Percentiles rank a stretch among this genome's conserved stretches.
Conservation (phyloP, 1,140 invertebrate species). For the Atta colombica region DNA sequence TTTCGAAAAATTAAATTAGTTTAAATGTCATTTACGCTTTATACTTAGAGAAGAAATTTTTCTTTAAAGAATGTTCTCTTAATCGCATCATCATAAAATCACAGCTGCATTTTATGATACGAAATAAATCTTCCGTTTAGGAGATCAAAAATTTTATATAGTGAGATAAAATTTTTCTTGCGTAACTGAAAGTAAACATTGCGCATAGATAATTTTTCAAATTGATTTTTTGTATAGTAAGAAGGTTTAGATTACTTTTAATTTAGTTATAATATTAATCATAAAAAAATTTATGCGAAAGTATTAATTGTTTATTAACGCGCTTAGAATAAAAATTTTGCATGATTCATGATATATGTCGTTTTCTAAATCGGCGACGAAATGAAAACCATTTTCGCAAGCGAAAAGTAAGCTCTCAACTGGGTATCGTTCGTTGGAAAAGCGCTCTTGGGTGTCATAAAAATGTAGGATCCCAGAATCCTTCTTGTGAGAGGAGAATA, state of each 20-base stretch:
- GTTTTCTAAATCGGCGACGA: constrained; percentile 12
- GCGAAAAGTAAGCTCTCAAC: constrained; percentile 53
- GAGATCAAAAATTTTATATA: constrained; percentile 15
- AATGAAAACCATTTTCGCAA: constrained; percentile 55
- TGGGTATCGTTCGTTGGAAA: constrained; percentile 61
- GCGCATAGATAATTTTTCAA: constrained; percentile 6
- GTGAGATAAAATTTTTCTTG: neutral
- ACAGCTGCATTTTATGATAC: neutral
- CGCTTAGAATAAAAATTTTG: constrained; percentile 11
- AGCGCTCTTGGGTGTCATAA: constrained; percentile 61
- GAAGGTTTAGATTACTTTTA: neutral
- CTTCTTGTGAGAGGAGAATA: constrained; percentile 48
- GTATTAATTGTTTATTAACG: constrained; percentile 49
- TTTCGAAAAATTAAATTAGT: neutral
- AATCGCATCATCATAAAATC: neutral
- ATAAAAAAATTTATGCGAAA: neutral
- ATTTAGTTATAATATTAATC: neutral
- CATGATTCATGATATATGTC: constrained; percentile 19
- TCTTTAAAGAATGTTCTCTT: neutral
- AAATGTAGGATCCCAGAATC: constrained; percentile 39
- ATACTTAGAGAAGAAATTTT: neutral
- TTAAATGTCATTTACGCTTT: neutral
- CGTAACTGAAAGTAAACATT: constrained; percentile 4
- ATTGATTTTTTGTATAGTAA: neutral
- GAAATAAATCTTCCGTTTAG: neutral